These are phyloP conservation scores for Amphiprion percula DNA, from an alignment of 2,113 vertebrate genomes.

Conservation along the genomic window DNA sequence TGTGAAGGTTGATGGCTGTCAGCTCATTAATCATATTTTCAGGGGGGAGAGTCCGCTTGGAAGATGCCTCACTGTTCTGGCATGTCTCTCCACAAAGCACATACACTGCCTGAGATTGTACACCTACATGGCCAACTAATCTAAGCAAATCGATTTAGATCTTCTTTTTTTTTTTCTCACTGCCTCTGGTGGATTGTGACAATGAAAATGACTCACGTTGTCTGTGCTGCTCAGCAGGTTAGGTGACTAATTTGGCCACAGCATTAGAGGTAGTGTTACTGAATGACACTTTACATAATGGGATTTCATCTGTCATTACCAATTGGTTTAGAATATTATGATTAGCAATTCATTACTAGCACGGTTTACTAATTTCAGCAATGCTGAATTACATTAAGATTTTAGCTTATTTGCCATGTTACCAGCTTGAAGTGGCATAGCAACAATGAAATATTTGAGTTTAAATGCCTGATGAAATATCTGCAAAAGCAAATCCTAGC, in stretches of 20 bases:
- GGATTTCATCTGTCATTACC: not conserved
- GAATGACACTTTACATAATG: not conserved
- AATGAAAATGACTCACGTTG: conserved; percentile 10
- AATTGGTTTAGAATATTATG: not conserved
- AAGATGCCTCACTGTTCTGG: conserved; percentile 40
- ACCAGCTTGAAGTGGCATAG: no score
- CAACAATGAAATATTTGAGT: no score
- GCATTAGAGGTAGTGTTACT: no score
- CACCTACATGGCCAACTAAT: conserved; percentile 1
- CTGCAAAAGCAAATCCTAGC: no score
- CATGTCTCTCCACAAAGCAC: conserved; percentile 39
- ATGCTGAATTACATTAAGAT: no score
- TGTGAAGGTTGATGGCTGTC: conserved; percentile 71
- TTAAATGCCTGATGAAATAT: no score
- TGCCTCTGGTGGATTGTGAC: not conserved
- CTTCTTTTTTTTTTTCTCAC: not conserved
- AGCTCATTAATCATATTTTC: conserved; percentile 77
- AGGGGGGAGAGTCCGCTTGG: conserved; percentile 29
- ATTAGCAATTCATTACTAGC: not conserved
- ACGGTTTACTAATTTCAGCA: not conserved
- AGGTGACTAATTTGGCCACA: conserved; percentile 6
- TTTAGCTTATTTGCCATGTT: not conserved
- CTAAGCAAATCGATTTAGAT: conserved; percentile 14
- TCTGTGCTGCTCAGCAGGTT: conserved; percentile 8
- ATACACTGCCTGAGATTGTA: conserved; percentile 8